Percentiles rank a stretch among this genome's conserved stretches.
Conservation (phyloP, 92 coral and sea anemone species). For the Bergia puertoricense region DNA sequence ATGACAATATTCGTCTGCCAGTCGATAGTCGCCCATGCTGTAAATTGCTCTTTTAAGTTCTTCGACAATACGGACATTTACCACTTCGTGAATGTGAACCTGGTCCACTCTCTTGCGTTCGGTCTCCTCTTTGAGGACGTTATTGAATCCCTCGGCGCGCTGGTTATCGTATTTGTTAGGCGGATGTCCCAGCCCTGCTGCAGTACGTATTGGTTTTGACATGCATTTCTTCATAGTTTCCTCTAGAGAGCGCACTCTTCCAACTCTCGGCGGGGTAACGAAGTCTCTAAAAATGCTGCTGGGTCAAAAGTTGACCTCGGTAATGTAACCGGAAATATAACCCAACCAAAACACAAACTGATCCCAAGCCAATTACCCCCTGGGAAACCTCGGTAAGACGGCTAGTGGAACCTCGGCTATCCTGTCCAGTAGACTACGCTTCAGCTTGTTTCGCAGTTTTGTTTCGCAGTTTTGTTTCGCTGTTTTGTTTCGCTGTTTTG, state of each 20-base stretch:
- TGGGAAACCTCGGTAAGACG: too few species aligned
- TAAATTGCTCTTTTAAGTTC: constrained; percentile 38
- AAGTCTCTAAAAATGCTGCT: too few species aligned
- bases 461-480: too few species aligned
- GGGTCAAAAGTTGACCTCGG: too few species aligned
- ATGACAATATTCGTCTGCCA: constrained; percentile 28
- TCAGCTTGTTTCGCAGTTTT: too few species aligned
- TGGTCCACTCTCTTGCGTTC: constrained; percentile 3
- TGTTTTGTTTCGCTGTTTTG: too few species aligned
- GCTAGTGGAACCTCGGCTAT: too few species aligned
- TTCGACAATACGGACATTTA: constrained; percentile 21
- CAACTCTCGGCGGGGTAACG: constrained; percentile 10
- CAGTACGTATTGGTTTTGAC: constrained; percentile 9
- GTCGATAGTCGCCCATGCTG: constrained; percentile 43
- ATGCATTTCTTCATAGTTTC: constrained; percentile 34
- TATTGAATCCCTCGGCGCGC: constrained; percentile 24
- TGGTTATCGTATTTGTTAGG: constrained; percentile 25
- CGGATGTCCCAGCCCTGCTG: constrained; percentile 26
- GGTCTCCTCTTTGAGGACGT: constrained; percentile 23
- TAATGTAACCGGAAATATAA: too few species aligned
- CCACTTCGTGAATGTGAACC: constrained; percentile 23
- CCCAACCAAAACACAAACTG: too few species aligned
- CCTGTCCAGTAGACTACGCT: too few species aligned
- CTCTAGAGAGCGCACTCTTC: constrained; percentile 18
- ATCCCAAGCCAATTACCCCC: too few species aligned